Evolutionary conservation across 2,113 vertebrate genomes (phyloP), one percentile per base, ranked within the genome.

Genomic region (Centropus bengalensis): DNA sequence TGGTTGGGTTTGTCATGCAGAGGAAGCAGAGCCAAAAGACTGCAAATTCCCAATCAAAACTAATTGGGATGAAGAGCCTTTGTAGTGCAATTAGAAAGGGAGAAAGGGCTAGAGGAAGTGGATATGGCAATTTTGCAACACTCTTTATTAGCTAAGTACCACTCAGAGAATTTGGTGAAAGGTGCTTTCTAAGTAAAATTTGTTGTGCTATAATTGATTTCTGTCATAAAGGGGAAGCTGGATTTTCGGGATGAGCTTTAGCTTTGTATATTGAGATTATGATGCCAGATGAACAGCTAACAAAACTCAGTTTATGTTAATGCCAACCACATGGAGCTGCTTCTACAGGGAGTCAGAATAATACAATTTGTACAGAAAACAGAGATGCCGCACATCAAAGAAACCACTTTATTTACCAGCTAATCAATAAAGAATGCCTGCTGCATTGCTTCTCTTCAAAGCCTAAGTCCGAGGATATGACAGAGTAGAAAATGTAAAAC

Each of bases 391-490:
- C 96, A 97, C 96, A 96, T 97, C 97, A 97, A 97, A 96, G 93
- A 91, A 92, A 97, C 97, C 96, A 94, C 96, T 96, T 97, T 97
- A 97, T 97, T 97, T 97, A 97, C 97, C 94, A 97, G 96, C 94
- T 97, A 97, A 97, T 97, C 97, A 97, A 97, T 97, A 97, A 95
- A 96, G 96, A 96, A 97, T 97, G 97, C 95, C 93, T 97, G 94
- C 95, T 96, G 95, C 96, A 96, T 85, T 96, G 94, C 96, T 92
- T 93, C 93, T 94, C 96, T 97, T 97, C 96, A 97, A 97, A 97
- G 97, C 95, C 93, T 74, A 88, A 96, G 96, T 96, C 96, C 94
- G 91, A 93, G 95, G 96, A 84, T 96, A 94, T 96, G 95, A 88
- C 95, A 94, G 91, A 95, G 94, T 69, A 97, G 95, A 96, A 97